These are phyloP conservation scores for Bos taurus DNA, from an alignment of 2,113 vertebrate species.

Conservation along the genomic window ARS-UCD2.0 NC_037345.1:21301501-21302000, in stretches of 20 bases:
- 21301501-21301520: not conserved
- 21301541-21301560: not conserved
- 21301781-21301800: not conserved
- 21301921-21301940: not conserved
- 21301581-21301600: not conserved
- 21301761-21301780: not conserved
- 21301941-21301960: not conserved
- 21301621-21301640: not conserved
- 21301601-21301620: not conserved
- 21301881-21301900: not conserved
- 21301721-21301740: not conserved
- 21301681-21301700: not conserved
- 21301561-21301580: not conserved
- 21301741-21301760: not conserved
- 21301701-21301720: fast-evolving
- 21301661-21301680: not conserved
- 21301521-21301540: not conserved
- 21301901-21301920: not conserved
- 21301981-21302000: not conserved
- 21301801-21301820: not conserved
- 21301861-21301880: not conserved
- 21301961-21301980: not conserved
- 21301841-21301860: not conserved
- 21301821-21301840: not conserved
- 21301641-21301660: not conserved